phyloP scores from a whole-genome alignment of 2,888 invertebrate genomes.

The Morinoia aosen region DNA sequence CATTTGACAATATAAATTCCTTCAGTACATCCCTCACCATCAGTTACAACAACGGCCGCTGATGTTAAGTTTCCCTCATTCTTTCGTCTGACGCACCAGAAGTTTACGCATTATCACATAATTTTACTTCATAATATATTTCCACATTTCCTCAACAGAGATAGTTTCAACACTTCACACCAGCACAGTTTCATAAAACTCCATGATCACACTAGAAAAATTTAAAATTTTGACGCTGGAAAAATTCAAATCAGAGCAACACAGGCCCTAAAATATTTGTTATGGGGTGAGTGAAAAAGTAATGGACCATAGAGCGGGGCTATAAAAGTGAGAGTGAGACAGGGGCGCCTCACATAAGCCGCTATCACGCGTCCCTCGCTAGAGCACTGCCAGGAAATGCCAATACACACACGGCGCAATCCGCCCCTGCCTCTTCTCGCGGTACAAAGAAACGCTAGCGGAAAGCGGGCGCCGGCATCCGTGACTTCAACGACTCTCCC shows the following conservation, averaged over 20 bases:
- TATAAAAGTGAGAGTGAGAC: background rate
- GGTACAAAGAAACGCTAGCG: background rate
- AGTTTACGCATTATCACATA: background rate
- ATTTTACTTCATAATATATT: background rate
- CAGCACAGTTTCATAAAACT: background rate
- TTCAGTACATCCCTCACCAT: background rate
- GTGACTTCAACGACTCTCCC: background rate
- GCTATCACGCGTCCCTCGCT: background rate
- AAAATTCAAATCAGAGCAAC: background rate
- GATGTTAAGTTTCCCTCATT: background rate
- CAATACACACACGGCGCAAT: background rate
- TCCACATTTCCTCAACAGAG: background rate
- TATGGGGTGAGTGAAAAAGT: background rate
- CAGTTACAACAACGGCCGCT: background rate
- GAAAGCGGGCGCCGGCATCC: background rate
- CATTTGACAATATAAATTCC: no score
- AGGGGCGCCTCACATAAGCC: background rate
- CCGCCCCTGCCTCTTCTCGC: background rate
- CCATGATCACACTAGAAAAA: background rate
- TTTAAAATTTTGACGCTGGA: background rate
- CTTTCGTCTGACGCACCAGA: background rate
- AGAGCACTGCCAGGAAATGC: background rate
- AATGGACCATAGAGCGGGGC: background rate
- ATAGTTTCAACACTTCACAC: background rate
- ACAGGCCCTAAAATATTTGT: background rate